A percentile compares a stretch with the other conserved stretches of the same genome.
Conservation (phyloP, 2,797 vertebrate species). For the Hoplostethus mediterraneus region DNA sequence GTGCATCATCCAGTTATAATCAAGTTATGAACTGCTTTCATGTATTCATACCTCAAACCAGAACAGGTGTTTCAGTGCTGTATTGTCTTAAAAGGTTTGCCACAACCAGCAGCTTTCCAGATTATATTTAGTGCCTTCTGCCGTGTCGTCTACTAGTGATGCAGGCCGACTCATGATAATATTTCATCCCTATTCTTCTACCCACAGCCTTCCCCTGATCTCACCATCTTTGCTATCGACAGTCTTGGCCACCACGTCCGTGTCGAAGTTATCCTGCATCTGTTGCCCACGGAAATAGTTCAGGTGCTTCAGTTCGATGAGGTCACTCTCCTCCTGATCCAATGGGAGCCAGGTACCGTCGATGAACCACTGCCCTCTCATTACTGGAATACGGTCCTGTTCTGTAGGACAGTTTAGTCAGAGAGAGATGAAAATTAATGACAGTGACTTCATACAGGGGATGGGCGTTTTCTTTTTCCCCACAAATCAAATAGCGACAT, state of each 20-base stretch:
- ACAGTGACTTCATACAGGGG: not conserved
- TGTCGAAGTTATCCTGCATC: slow-evolving; percentile 93
- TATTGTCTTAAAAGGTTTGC: not conserved
- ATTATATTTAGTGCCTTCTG: not conserved
- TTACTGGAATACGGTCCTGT: slow-evolving; percentile 94
- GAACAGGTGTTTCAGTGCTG: slow-evolving; percentile 11
- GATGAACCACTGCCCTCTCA: slow-evolving; percentile 98
- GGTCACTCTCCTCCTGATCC: slow-evolving; percentile 96
- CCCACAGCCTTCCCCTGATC: slow-evolving; percentile 44
- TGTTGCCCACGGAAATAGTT: slow-evolving; percentile 92
- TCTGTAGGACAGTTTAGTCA: slow-evolving; percentile 78
- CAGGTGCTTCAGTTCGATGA: slow-evolving; percentile 95
- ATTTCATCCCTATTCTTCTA: not conserved
- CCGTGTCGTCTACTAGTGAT: too few species aligned
- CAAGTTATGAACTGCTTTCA: not conserved
- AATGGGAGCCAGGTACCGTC: slow-evolving; percentile 97
- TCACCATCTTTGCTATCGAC: slow-evolving; percentile 97
- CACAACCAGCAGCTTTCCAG: not conserved
- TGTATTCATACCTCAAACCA: not conserved
- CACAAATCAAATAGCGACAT: too few species aligned
- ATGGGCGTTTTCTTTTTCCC: too few species aligned
- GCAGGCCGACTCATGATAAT: not conserved
- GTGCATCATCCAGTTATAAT: not conserved
- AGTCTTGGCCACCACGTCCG: slow-evolving; percentile 90
- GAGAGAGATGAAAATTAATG: not conserved